A percentile compares a stretch with the other conserved stretches of the same genome.
Conservation (phyloP, 2,113 vertebrate species). For the Nothocercus nigrocapillus region DNA sequence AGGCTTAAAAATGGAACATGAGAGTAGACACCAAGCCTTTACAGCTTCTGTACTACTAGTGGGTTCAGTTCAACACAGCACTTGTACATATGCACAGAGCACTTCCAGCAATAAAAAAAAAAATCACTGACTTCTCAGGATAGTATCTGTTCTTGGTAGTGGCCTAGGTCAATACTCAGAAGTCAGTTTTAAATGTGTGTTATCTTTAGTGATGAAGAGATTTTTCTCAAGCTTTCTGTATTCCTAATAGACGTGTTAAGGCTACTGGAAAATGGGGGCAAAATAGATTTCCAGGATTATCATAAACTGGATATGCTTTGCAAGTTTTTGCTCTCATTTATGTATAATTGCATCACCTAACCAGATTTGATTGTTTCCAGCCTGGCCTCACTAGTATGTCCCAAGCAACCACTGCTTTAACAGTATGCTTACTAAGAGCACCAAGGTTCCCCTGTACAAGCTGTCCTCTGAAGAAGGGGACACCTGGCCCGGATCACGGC, state of each 20-base stretch:
- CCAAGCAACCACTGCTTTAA: not conserved
- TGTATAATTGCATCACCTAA: not conserved
- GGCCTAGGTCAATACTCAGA: not conserved
- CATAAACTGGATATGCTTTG: not conserved
- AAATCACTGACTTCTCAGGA: not conserved
- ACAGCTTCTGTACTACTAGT: not conserved
- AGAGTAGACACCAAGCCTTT: not conserved
- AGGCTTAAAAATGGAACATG: conserved; percentile 20
- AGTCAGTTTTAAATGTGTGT: not conserved
- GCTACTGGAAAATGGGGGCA: not conserved
- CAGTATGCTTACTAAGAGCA: not conserved
- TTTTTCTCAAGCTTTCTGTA: not conserved
- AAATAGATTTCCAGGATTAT: not conserved
- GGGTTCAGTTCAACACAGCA: not conserved
- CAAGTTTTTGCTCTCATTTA: not conserved
- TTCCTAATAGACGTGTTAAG: not conserved
- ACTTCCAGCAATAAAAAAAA: not conserved
- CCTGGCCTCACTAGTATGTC: not conserved
- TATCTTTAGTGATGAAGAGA: not conserved
- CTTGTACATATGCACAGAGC: not conserved
- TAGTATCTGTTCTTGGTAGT: not conserved
- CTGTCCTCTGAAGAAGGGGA: not conserved
- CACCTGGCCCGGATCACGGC: not conserved
- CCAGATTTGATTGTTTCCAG: not conserved
- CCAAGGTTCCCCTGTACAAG: not conserved